Evolutionary conservation across 1,140 invertebrate genomes (phyloP).

Genomic region (roundworm (Caenorhabditis elegans)): DNA sequence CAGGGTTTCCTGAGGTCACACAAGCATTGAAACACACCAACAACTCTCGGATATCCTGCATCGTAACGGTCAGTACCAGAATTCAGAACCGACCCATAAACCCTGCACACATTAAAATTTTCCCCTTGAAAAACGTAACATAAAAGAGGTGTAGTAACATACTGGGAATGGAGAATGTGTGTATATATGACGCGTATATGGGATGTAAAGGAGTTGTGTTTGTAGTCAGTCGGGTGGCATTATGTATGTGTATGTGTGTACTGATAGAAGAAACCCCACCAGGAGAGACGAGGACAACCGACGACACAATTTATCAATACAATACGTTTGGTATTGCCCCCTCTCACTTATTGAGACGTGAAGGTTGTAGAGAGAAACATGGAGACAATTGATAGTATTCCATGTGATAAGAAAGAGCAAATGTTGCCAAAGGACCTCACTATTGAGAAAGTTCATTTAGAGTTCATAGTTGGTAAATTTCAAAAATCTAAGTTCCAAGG

Average conservation of each 20-base stretch:
- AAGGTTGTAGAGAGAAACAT: background rate
- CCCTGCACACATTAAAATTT: too few species aligned
- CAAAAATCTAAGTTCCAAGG: too few species aligned
- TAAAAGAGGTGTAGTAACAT: too few species aligned
- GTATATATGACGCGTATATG: background rate
- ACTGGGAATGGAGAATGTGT: too few species aligned
- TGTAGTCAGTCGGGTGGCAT: conserved; percentile 26
- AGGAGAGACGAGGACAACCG: background rate
- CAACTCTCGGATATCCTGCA: too few species aligned
- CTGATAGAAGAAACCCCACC: conserved; percentile 19
- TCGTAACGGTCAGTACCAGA: too few species aligned
- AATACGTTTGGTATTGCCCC: background rate
- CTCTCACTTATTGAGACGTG: background rate
- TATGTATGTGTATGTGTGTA: conserved; percentile 32
- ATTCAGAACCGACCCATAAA: too few species aligned
- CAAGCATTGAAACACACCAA: too few species aligned
- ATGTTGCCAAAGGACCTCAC: conserved; percentile 3
- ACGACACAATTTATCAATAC: conserved; percentile 30
- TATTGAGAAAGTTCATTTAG: too few species aligned
- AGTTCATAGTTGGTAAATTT: too few species aligned
- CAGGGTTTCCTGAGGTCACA: too few species aligned
- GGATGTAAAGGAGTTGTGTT: background rate
- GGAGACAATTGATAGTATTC: conserved; percentile 8
- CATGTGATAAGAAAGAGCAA: conserved; percentile 5
- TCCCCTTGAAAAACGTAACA: too few species aligned